Percentiles rank a stretch among this genome's conserved stretches.
Evolutionary conservation across 2,797 vertebrate genomes (phyloP).

Genomic region (Nyctibius grandis): DNA sequence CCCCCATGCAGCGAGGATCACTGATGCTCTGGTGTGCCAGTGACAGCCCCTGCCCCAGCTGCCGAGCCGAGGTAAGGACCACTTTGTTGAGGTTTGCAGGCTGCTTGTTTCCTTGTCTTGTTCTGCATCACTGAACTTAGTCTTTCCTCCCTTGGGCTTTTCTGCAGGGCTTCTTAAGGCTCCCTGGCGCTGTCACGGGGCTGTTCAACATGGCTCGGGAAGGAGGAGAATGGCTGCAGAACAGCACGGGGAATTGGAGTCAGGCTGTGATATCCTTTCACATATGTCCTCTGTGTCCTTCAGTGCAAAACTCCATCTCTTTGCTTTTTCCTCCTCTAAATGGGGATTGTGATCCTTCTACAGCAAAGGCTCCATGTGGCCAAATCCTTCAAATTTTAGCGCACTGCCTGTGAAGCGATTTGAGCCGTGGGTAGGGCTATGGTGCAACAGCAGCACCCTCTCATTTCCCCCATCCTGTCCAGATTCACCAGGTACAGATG

Average conservation of each 20-base stretch:
- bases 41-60: neutral
- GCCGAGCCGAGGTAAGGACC: neutral
- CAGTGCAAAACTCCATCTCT: neutral
- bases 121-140: neutral
- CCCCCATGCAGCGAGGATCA: neutral
- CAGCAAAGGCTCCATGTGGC: neutral
- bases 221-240: neutral
- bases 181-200: neutral
- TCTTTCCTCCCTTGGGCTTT: conserved; percentile 16
- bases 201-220: neutral
- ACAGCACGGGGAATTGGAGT: neutral
- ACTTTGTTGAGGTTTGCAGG: neutral
- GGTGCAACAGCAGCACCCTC: neutral
- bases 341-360: neutral
- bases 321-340: neutral
- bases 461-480: neutral
- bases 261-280: neutral
- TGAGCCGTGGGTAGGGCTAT: neutral
- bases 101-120: neutral
- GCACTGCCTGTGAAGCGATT: neutral
- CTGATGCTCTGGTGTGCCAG: neutral
- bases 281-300: neutral
- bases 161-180: neutral
- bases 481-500: neutral
- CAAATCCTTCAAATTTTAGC: neutral